These are phyloP conservation scores for Drosophila quasianomalipes DNA, from an alignment of 2,888 invertebrate species.

Conservation along the genomic window DNA sequence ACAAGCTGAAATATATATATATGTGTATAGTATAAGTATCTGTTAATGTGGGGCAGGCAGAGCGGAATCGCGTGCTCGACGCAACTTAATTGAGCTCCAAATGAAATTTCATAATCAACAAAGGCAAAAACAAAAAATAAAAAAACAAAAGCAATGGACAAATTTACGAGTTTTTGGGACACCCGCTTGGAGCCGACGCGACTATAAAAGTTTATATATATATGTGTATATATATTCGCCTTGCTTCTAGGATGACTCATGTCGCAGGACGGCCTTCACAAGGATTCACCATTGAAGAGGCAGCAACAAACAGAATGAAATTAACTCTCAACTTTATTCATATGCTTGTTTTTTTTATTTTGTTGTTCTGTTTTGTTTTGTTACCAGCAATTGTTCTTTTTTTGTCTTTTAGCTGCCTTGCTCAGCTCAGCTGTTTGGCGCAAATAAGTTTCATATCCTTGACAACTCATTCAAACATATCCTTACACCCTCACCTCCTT, in stretches of 20 bases:
- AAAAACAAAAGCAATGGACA: slow-evolving; percentile 35
- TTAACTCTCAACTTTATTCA: slow-evolving; percentile 56
- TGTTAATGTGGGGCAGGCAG: slow-evolving; percentile 62
- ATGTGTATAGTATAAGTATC: slow-evolving; percentile 5
- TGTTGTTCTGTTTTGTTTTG: slow-evolving; percentile 20
- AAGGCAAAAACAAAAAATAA: slow-evolving; percentile 32
- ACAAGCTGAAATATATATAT: slow-evolving; percentile 32
- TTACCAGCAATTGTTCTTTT: slow-evolving; percentile 36
- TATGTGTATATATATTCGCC: slow-evolving; percentile 22
- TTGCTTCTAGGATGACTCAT: slow-evolving; percentile 45
- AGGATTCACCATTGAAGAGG: slow-evolving; percentile 40
- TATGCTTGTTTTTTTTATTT: slow-evolving; percentile 29
- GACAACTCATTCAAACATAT: slow-evolving; percentile 20
- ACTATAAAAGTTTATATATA: slow-evolving; percentile 43
- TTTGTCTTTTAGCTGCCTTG: slow-evolving; percentile 48
- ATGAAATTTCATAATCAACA: slow-evolving; percentile 76
- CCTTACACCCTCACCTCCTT: not conserved
- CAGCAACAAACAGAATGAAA: slow-evolving; percentile 37
- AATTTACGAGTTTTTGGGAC: slow-evolving; percentile 51
- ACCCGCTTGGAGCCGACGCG: slow-evolving; percentile 47
- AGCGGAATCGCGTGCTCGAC: slow-evolving; percentile 65
- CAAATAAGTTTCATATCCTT: slow-evolving; percentile 60
- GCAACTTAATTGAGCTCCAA: slow-evolving; percentile 74
- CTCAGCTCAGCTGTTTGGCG: slow-evolving; percentile 66
- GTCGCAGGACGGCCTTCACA: slow-evolving; percentile 47